Evolutionary conservation across 2,113 vertebrate species (phyloP).

Genomic region (Pontoporia blainvillei): DNA sequence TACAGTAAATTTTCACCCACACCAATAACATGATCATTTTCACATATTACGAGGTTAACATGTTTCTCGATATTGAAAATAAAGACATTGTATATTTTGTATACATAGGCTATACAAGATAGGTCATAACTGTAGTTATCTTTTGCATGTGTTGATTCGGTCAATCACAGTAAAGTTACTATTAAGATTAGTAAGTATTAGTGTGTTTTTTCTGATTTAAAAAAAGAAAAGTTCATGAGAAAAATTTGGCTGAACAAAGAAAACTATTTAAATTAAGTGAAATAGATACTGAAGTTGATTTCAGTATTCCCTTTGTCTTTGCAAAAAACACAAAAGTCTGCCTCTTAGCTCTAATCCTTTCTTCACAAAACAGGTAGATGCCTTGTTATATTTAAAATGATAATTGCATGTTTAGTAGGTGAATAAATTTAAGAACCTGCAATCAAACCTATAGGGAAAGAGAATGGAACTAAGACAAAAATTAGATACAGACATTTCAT

Average conservation of each 20-base stretch:
- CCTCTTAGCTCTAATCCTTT: not conserved
- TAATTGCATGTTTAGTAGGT: slow-evolving; percentile 34
- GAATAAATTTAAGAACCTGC: slow-evolving; percentile 50
- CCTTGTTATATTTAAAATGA: slow-evolving; percentile 31
- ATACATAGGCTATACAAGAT: not conserved
- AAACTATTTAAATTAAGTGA: not conserved
- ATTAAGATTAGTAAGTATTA: not conserved
- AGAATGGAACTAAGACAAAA: slow-evolving; percentile 30
- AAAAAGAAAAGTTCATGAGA: not conserved
- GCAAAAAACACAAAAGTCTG: not conserved
- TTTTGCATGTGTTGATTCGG: not conserved
- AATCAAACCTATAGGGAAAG: slow-evolving; percentile 31
- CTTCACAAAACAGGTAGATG: not conserved
- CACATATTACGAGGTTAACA: not conserved
- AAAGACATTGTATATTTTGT: not conserved
- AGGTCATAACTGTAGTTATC: not conserved
- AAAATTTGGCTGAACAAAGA: not conserved
- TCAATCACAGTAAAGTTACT: not conserved
- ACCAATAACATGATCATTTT: not conserved
- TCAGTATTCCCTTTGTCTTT: not conserved
- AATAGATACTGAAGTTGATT: slow-evolving; percentile 1
- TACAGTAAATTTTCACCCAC: not conserved
- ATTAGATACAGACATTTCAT: slow-evolving; percentile 46
- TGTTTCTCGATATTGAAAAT: slow-evolving; percentile 17
- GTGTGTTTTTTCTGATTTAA: not conserved